Percentiles rank a stretch among this genome's conserved stretches.
Evolutionary conservation across 2,888 invertebrate genomes (phyloP).

Genomic region (Lamproptera curius): DNA sequence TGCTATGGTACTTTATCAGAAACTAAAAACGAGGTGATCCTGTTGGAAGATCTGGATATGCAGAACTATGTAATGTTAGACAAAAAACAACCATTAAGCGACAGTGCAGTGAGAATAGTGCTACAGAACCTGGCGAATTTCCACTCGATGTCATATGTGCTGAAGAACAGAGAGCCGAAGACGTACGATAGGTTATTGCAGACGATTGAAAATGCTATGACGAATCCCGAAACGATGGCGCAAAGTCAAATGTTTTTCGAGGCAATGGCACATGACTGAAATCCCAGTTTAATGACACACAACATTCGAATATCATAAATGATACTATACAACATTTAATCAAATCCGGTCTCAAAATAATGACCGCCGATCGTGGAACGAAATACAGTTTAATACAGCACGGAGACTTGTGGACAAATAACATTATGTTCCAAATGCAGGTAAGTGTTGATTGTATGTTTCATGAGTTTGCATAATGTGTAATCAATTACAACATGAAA

Average conservation of each 20-base stretch:
- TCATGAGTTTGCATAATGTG: too few relatives aligned
- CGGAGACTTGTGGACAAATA: slow-evolving; percentile 50
- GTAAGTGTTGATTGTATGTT: too few relatives aligned
- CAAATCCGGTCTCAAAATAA: slow-evolving; percentile 19
- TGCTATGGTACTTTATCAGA: slow-evolving; percentile 40
- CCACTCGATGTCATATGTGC: slow-evolving; percentile 45
- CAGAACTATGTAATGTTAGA: slow-evolving; percentile 39
- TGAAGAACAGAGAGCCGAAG: slow-evolving; percentile 38
- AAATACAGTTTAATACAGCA: slow-evolving; percentile 40
- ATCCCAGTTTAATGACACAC: slow-evolving; percentile 30
- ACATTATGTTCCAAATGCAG: slow-evolving; percentile 41
- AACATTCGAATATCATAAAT: slow-evolving; percentile 29
- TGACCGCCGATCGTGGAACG: slow-evolving; percentile 26
- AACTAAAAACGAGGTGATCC: slow-evolving; percentile 38
- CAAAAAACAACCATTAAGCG: slow-evolving; percentile 34
- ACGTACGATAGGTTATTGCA: slow-evolving; percentile 1
- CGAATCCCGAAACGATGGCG: slow-evolving; percentile 1
- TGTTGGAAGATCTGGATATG: slow-evolving; percentile 44
- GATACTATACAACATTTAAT: slow-evolving; percentile 18
- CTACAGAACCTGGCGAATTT: slow-evolving; percentile 41
- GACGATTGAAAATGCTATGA: slow-evolving; percentile 3
- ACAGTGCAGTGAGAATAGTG: slow-evolving; percentile 35
- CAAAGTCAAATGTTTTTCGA: slow-evolving; percentile 11
- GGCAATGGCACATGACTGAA: slow-evolving; percentile 5
- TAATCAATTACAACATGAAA: too few relatives aligned